A percentile compares a stretch with the other conserved stretches of the same genome.
These are phyloP conservation scores for Brachypodius melanocephalos DNA, from an alignment of 2,113 vertebrate genomes.

Conservation along the genomic window DNA sequence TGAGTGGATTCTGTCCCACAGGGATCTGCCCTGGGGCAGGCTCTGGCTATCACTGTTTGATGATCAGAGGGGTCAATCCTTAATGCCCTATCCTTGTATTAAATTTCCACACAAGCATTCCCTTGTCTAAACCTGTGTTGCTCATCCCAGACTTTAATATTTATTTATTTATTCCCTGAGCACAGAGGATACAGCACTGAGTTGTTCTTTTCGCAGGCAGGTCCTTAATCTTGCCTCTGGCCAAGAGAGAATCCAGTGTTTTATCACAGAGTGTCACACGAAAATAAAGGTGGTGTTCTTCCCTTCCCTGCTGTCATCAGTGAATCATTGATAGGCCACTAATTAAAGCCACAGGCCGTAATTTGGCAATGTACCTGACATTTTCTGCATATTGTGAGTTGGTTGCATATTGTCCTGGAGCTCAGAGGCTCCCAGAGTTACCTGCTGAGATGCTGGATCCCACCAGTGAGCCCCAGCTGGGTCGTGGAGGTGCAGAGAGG, in stretches of 20 bases:
- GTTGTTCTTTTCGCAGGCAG: background rate
- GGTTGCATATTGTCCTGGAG: background rate
- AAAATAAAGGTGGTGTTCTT: background rate
- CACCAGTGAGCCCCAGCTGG: background rate
- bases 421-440: background rate
- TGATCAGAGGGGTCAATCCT: background rate
- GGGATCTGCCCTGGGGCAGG: background rate
- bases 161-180: background rate
- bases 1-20: background rate
- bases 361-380: background rate
- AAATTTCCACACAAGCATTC: background rate
- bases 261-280: background rate
- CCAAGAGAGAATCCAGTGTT: background rate
- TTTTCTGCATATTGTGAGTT: background rate
- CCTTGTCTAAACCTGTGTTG: background rate
- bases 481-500: accelerated
- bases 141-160: background rate
- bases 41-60: background rate
- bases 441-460: background rate
- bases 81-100: background rate
- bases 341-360: background rate
- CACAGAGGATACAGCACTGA: background rate
- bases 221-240: background rate
- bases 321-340: background rate
- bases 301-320: background rate